Conservation (phyloP, 2,113 vertebrate genomes). For the Chaetura pelagica region DNA sequence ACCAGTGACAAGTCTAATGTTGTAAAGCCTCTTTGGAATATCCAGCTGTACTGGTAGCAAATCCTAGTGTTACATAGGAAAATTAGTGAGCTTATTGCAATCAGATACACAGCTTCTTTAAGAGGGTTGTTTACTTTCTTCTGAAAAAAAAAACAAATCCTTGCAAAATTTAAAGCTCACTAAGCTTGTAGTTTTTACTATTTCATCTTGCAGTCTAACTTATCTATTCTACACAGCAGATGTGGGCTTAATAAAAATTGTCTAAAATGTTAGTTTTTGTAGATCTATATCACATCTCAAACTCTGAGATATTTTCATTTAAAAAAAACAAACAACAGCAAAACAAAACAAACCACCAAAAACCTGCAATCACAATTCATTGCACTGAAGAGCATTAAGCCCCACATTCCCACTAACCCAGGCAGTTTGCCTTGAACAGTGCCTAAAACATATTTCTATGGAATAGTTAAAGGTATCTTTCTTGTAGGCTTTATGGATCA, state of each 20-base stretch:
- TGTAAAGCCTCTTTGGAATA: neutral
- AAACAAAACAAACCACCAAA: neutral
- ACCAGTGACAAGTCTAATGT: neutral
- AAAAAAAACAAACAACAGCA: neutral
- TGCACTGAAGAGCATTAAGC: neutral
- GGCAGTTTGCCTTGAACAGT: neutral
- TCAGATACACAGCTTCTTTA: neutral
- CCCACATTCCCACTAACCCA: neutral
- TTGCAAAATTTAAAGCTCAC: slow-evolving; percentile 6
- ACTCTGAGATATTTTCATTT: neutral
- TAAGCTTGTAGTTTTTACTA: neutral
- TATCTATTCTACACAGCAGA: neutral
- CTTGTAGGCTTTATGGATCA: neutral
- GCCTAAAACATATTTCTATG: neutral
- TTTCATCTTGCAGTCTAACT: neutral
- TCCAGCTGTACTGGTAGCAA: neutral
- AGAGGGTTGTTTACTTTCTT: neutral
- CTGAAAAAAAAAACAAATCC: neutral
- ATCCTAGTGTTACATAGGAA: neutral
- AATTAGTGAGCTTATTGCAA: neutral
- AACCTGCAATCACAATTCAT: neutral
- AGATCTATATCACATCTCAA: neutral
- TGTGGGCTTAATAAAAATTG: neutral
- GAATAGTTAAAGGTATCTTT: neutral
- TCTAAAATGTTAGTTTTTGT: neutral